These are phyloP conservation scores for Porites lutea DNA, from an alignment of 64 coral and sea anemone species.

Conservation along the genomic window DNA sequence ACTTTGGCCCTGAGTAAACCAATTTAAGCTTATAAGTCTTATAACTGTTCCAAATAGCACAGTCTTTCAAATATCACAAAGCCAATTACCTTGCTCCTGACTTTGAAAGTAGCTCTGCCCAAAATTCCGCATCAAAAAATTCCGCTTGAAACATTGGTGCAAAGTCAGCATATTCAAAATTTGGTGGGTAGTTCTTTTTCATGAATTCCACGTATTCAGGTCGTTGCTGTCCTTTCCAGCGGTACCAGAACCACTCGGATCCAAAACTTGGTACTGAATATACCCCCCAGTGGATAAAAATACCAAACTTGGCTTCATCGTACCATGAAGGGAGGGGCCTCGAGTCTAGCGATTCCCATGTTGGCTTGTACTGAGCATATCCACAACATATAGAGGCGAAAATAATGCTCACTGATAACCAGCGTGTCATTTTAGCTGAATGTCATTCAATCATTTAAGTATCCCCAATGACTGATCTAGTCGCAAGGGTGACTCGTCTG, in stretches of 20 bases:
- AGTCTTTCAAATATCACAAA: too few relatives aligned
- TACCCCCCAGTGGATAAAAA: slow-evolving; percentile 92
- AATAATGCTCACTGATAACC: not conserved
- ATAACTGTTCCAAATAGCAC: too few relatives aligned
- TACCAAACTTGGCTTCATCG: slow-evolving; percentile 91
- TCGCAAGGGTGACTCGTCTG: too few relatives aligned
- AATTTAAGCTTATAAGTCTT: too few relatives aligned
- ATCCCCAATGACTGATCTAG: too few relatives aligned
- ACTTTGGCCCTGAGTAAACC: too few relatives aligned
- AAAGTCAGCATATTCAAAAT: slow-evolving; percentile 84
- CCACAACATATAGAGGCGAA: not conserved
- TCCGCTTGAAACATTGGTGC: slow-evolving; percentile 88
- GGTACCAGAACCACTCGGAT: slow-evolving; percentile 90
- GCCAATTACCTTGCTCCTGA: slow-evolving; percentile 80
- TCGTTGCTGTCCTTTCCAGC: slow-evolving; percentile 61
- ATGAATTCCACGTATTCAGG: slow-evolving; percentile 70
- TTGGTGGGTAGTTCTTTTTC: slow-evolving; percentile 86
- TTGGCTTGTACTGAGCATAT: slow-evolving; percentile 63
- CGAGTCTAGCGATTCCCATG: slow-evolving; percentile 89
- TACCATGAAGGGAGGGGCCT: slow-evolving; percentile 85
- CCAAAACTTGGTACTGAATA: slow-evolving; percentile 94
- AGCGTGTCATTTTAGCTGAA: not conserved
- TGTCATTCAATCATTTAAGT: too few relatives aligned
- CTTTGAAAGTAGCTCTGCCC: slow-evolving; percentile 73
- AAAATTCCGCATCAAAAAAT: slow-evolving; percentile 79